Evolutionary conservation across 2,888 invertebrate genomes (phyloP).

Genomic region (Carcina quercana): DNA sequence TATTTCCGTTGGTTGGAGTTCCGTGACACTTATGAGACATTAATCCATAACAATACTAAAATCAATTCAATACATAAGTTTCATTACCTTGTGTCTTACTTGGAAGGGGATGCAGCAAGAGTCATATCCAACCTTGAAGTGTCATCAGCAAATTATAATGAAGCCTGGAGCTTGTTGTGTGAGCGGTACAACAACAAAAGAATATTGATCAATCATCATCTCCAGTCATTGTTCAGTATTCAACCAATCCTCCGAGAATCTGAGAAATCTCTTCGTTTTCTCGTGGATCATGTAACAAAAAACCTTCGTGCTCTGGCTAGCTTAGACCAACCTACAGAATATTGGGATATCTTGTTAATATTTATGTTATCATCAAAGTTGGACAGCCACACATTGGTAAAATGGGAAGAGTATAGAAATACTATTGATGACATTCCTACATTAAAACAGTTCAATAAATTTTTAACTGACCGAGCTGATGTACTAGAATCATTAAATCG

Average conservation of each 20-base stretch:
- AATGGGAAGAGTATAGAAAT: constrained; percentile 17
- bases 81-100: constrained; percentile 6
- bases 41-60: constrained; percentile 11
- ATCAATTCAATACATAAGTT: constrained; percentile 17
- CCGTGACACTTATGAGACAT: constrained; percentile 10
- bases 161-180: constrained; percentile 13
- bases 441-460: constrained; percentile 18
- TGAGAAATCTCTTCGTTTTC: constrained; percentile 14
- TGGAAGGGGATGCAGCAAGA: constrained; percentile 19
- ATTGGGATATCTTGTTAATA: constrained; percentile 15
- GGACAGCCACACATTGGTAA: constrained; percentile 12
- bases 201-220: constrained; percentile 15
- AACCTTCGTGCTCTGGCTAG: constrained; percentile 18
- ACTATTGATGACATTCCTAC: constrained; percentile 13
- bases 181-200: constrained; percentile 15
- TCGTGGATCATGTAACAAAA: constrained; percentile 18
- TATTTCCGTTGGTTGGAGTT: constrained; percentile 15
- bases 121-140: constrained; percentile 15
- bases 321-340: constrained; percentile 16
- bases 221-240: constrained; percentile 16
- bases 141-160: constrained; percentile 11
- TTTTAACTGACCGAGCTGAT: constrained; percentile 20
- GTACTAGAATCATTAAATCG: constrained; percentile 19
- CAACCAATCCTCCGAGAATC: constrained; percentile 13
- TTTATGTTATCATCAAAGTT: constrained; percentile 14